A percentile compares a stretch with the other conserved stretches of the same genome.
phyloP scores from a whole-genome alignment of 2,888 invertebrate species.

The Lithodes maja region DNA sequence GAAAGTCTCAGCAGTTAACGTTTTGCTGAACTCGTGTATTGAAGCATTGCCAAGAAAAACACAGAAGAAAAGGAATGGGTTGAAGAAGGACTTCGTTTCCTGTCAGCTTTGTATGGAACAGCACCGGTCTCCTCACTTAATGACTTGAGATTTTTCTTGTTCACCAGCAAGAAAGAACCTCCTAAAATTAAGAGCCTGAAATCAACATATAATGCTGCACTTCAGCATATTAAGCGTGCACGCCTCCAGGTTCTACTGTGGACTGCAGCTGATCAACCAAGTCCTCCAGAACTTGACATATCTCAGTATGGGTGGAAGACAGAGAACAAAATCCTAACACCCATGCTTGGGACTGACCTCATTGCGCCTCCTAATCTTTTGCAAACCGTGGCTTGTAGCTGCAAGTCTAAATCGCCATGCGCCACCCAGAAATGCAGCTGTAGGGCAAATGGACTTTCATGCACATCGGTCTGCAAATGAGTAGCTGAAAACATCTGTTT shows the following conservation, averaged over 20 bases:
- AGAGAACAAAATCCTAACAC: neutral
- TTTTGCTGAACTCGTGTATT: neutral
- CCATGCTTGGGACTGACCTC: neutral
- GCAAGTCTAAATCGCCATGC: neutral
- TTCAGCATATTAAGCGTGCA: conserved; percentile 22
- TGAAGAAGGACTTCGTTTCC: conserved; percentile 7
- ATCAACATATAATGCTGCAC: conserved; percentile 5
- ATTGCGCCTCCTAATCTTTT: conserved; percentile 9
- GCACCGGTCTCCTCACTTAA: neutral
- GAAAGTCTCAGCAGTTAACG: conserved; percentile 10
- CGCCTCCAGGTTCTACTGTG: conserved; percentile 14
- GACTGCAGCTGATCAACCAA: conserved; percentile 6
- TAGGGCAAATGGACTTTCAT: neutral
- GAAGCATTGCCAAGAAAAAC: neutral
- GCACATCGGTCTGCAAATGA: conserved; percentile 5
- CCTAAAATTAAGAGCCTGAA: neutral
- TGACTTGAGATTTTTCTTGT: neutral
- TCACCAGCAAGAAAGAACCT: neutral
- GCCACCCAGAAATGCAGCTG: neutral
- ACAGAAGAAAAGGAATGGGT: neutral
- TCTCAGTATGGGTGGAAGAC: conserved; percentile 19
- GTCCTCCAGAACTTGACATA: neutral
- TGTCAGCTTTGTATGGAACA: conserved; percentile 2
- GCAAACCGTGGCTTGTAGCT: conserved; percentile 4
- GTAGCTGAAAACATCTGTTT: conserved; percentile 5